Evolutionary conservation across 1,140 invertebrate species (phyloP).

Genomic region (Neodiprion fabricii): DNA sequence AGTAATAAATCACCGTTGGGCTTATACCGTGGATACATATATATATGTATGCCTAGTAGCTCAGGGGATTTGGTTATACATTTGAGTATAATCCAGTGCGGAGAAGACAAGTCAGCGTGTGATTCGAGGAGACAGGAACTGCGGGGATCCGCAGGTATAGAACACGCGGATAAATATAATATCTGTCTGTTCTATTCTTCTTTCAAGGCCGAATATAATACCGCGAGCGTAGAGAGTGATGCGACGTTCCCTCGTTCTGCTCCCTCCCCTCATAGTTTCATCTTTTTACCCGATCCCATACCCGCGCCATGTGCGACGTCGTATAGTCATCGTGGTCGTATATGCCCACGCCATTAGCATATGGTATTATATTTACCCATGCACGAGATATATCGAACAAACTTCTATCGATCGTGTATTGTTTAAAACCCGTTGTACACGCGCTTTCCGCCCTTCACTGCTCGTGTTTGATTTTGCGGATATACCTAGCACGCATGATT

Average conservation of each 20-base stretch:
- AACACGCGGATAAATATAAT: constrained; percentile 2
- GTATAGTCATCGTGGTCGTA: not conserved
- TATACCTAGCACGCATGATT: too few relatives aligned
- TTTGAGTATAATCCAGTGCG: not conserved
- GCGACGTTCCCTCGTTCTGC: not conserved
- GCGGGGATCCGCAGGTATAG: not conserved
- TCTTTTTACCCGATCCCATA: too few relatives aligned
- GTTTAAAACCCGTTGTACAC: not conserved
- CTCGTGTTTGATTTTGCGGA: too few relatives aligned
- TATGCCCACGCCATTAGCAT: not conserved
- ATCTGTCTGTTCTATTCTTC: not conserved
- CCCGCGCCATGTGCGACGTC: too few relatives aligned
- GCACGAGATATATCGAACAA: not conserved
- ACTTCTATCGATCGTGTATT: not conserved
- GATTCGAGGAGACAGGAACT: not conserved
- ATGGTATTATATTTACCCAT: not conserved
- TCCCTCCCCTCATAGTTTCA: too few relatives aligned
- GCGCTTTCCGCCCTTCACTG: too few relatives aligned
- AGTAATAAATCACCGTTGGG: constrained; percentile 13
- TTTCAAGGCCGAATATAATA: not conserved
- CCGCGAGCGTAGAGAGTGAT: not conserved
- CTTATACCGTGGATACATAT: not conserved
- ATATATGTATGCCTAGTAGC: not conserved
- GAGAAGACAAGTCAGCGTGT: constrained; percentile 1
- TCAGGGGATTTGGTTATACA: too few relatives aligned